These are phyloP conservation scores for Chloroceryle amazona DNA, from an alignment of 2,797 vertebrate species.

Conservation along the genomic window DNA sequence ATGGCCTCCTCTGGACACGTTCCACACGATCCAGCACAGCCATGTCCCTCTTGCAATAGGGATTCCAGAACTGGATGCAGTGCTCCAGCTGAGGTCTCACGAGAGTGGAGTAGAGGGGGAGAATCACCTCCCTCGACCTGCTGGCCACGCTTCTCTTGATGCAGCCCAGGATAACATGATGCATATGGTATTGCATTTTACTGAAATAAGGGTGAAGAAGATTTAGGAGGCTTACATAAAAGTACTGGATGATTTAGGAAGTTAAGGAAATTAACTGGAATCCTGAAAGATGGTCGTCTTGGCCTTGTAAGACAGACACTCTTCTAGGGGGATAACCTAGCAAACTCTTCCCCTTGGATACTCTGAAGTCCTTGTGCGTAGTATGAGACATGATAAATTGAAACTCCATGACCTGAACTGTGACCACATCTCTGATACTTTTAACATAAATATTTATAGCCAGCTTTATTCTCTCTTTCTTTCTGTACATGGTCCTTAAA, in stretches of 20 bases:
- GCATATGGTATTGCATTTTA: background rate
- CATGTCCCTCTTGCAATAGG: too few species aligned
- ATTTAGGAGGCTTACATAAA: background rate
- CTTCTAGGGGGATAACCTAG: background rate
- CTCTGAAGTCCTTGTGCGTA: background rate
- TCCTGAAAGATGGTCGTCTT: background rate
- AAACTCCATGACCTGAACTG: background rate
- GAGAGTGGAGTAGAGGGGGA: too few species aligned
- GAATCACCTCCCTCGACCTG: too few species aligned
- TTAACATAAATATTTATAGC: background rate
- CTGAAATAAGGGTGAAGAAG: background rate
- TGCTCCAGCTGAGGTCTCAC: too few species aligned
- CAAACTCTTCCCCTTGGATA: background rate
- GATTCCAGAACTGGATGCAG: too few species aligned
- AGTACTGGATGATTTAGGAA: background rate
- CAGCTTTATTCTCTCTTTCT: background rate
- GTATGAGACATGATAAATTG: background rate
- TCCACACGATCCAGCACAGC: too few species aligned
- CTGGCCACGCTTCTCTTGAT: too few species aligned
- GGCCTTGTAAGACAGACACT: background rate
- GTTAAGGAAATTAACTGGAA: background rate
- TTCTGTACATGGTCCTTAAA: background rate
- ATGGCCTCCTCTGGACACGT: too few species aligned
- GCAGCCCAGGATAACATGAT: background rate
- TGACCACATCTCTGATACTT: background rate